Evolutionary conservation across 2,888 invertebrate species (phyloP).

Genomic region (Drosophila pegasa): DNA sequence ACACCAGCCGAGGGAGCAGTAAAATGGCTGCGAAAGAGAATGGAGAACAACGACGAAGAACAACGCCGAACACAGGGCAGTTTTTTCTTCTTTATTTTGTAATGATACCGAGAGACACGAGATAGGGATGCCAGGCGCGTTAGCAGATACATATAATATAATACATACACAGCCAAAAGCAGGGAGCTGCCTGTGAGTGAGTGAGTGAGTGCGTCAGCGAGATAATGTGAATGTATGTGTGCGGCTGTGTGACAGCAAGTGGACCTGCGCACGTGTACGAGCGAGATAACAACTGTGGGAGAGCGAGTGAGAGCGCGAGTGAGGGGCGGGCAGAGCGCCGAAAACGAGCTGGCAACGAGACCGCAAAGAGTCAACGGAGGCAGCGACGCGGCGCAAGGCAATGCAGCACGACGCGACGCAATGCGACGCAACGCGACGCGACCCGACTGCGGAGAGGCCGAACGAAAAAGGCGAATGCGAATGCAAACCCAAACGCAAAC

Average conservation of each 20-base stretch:
- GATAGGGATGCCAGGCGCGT: constrained; percentile 64
- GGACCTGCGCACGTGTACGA: constrained; percentile 41
- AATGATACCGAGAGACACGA: constrained; percentile 51
- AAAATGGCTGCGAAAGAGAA: constrained; percentile 73
- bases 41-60: constrained; percentile 44
- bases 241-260: constrained; percentile 25
- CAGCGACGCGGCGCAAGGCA: constrained; percentile 31
- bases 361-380: constrained; percentile 53
- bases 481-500: constrained; percentile 43
- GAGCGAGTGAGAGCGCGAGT: constrained; percentile 25
- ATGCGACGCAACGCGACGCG: constrained; percentile 22
- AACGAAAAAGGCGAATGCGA: constrained; percentile 32
- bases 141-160: constrained; percentile 47
- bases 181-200: constrained; percentile 13
- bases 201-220: neutral
- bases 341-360: constrained; percentile 45
- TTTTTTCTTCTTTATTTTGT: constrained; percentile 46
- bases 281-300: constrained; percentile 32
- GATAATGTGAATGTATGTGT: neutral
- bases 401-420: constrained; percentile 25
- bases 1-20: constrained; percentile 55
- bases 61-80: constrained; percentile 46
- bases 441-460: constrained; percentile 25
- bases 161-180: constrained; percentile 13
- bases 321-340: constrained; percentile 49